A percentile compares a stretch with the other conserved stretches of the same genome.
Evolutionary conservation across 2,113 vertebrate species (phyloP).

Genomic region (Heterotilapia buettikoferi): DNA sequence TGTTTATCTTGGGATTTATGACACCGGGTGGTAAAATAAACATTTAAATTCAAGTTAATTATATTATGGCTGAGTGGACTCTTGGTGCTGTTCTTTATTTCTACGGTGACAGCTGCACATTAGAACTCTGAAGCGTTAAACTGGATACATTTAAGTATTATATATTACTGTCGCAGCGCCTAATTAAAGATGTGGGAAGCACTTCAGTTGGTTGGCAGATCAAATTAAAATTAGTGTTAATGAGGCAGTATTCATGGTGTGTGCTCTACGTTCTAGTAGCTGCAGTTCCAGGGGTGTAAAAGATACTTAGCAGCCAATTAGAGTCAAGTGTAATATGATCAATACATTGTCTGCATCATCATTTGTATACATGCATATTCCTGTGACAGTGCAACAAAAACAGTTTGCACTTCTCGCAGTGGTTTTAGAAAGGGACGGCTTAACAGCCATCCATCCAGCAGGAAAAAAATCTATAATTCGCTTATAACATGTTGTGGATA

Average conservation of each 20-base stretch:
- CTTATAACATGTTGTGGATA: background rate
- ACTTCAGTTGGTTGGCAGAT: background rate
- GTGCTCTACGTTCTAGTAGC: background rate
- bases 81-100: background rate
- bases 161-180: background rate
- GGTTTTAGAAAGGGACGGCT: background rate
- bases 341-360: background rate
- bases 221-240: background rate
- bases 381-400: background rate
- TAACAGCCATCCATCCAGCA: background rate
- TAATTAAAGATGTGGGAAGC: background rate
- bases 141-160: background rate
- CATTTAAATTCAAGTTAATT: background rate
- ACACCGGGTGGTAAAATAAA: background rate
- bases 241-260: background rate
- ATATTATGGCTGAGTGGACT: background rate
- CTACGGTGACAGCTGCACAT: background rate
- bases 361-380: background rate
- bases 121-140: background rate
- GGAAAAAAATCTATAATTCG: background rate
- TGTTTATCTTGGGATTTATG: background rate
- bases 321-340: background rate
- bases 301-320: background rate
- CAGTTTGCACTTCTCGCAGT: background rate
- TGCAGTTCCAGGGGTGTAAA: background rate